These are phyloP conservation scores for Semnornis frantzii DNA, from an alignment of 2,113 vertebrate genomes.

Conservation along the genomic window DNA sequence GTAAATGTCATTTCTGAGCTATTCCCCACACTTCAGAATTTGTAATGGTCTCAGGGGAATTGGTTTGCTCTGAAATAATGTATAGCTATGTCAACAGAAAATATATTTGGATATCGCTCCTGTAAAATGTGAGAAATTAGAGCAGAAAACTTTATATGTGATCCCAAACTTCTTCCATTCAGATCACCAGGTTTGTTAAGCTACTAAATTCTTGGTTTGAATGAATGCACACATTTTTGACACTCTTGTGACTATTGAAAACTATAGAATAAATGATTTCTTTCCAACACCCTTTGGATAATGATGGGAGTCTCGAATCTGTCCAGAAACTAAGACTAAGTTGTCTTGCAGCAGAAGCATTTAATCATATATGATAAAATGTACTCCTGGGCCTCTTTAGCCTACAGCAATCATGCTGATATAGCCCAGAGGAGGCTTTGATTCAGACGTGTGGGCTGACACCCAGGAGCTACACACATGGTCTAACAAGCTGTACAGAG, in stretches of 20 bases:
- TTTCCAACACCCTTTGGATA: background rate
- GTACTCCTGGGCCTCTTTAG: background rate
- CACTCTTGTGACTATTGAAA: background rate
- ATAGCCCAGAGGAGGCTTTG: background rate
- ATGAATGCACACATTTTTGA: background rate
- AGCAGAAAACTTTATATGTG: background rate
- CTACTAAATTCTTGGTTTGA: background rate
- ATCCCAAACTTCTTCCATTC: background rate
- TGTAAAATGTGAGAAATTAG: background rate
- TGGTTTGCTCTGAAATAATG: background rate
- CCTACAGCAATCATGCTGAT: background rate
- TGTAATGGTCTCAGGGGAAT: background rate
- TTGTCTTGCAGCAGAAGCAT: background rate
- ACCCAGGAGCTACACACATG: rapidly evolving
- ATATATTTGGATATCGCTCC: background rate
- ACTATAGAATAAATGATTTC: background rate
- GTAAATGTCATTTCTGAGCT: background rate
- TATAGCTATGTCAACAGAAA: background rate
- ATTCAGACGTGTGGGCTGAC: background rate
- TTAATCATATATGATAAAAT: background rate
- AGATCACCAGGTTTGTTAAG: background rate
- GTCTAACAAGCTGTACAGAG: too few species aligned
- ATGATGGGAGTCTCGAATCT: background rate
- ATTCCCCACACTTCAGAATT: background rate
- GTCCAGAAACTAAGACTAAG: background rate